Evolutionary conservation across 1,140 invertebrate genomes (phyloP).

Genomic region (Caerostris extrusa): DNA sequence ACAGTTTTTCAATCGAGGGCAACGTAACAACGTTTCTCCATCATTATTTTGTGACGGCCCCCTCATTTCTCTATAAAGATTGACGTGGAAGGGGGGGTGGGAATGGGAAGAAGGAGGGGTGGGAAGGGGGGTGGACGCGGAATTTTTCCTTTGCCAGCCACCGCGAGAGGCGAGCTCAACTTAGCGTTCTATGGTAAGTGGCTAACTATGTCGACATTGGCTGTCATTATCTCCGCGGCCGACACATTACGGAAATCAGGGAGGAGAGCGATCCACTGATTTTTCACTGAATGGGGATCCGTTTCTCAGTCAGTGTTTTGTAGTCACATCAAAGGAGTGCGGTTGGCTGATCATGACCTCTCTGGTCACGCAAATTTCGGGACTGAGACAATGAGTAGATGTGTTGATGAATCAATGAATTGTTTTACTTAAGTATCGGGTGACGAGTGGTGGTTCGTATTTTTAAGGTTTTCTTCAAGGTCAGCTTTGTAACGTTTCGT

Average conservation of each 20-base stretch:
- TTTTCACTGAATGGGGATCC: neutral
- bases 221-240: conserved; percentile 28
- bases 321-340: neutral
- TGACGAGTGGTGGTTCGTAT: neutral
- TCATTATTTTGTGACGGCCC: neutral
- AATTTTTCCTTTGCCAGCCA: conserved; percentile 46
- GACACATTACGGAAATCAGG: conserved; percentile 43
- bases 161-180: conserved; percentile 15
- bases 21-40: neutral
- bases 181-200: conserved; percentile 48
- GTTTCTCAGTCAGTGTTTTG: conserved; percentile 5
- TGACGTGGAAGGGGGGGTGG: neutral
- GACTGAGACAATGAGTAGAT: neutral
- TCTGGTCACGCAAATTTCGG: neutral
- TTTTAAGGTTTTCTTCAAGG: too few species aligned
- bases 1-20: too few species aligned
- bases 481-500: too few species aligned
- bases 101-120: neutral
- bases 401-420: neutral
- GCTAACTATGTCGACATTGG: conserved; percentile 48
- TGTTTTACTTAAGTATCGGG: too few species aligned
- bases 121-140: neutral
- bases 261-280: conserved; percentile 44
- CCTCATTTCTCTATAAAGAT: conserved; percentile 14
- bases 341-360: neutral